phyloP scores from a whole-genome alignment of 2,113 vertebrate species.

The Zootoca vivipara region DNA sequence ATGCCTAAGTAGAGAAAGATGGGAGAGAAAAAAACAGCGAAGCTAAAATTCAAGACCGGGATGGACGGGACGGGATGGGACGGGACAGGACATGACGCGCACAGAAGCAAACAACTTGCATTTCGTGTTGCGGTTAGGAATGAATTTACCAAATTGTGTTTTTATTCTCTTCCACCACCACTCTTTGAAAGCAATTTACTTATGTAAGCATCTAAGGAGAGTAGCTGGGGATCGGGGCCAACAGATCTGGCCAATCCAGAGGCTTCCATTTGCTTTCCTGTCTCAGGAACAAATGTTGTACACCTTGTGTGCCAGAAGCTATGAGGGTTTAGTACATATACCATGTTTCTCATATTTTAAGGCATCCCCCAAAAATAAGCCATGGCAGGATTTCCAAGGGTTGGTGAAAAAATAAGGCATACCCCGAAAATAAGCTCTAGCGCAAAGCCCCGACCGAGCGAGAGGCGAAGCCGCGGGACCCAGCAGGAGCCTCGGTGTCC shows the following conservation, averaged over 20 bases:
- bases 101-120: not conserved
- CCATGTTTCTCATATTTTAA: too few relatives aligned
- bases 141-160: not conserved
- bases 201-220: not conserved
- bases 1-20: constrained; percentile 76
- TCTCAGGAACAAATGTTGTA: not conserved
- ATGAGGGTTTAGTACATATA: not conserved
- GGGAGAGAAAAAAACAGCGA: not conserved
- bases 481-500: too few relatives aligned
- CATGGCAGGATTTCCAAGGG: too few relatives aligned
- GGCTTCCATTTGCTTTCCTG: not conserved
- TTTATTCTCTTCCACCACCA: not conserved
- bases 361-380: too few relatives aligned
- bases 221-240: not conserved
- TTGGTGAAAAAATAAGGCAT: too few relatives aligned
- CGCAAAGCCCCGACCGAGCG: too few relatives aligned
- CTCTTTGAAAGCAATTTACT: not conserved
- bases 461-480: too few relatives aligned
- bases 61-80: too few relatives aligned
- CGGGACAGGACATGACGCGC: not conserved
- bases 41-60: not conserved
- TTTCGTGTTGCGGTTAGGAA: not conserved
- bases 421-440: too few relatives aligned
- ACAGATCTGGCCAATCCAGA: not conserved
- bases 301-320: not conserved